Base-by-base conservation (phyloP, 2,888 invertebrate genomes). In the Heliconius charithonia region DNA sequence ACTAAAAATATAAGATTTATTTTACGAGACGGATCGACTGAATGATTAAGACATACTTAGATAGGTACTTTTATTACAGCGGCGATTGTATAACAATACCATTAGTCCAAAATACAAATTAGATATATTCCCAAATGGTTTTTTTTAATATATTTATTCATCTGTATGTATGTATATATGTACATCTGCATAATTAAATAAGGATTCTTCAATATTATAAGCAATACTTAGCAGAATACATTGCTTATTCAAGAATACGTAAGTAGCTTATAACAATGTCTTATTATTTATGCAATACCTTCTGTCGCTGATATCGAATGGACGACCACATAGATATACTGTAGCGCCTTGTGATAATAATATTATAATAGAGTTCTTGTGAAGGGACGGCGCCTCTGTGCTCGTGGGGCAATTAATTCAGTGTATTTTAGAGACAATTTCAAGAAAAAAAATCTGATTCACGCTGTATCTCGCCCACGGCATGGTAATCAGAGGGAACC, bases 291-390 rank as follows among this genome's bases (percentile, higher is more conserved):
- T 69, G 45, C 69, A 45, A 27, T 69, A 45, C 16, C 19, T 9
- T 69, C 45, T 69, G 67, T 41, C 41, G 12, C 32, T 29, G 59
- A 56, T 72, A 72, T 72, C 72, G 32, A 72, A 32, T n/a, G 72
- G 72, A 72, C 69, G 25, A 69, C 45, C 69, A 41, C 41, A 72
- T 59, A 56, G 32, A 32, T 56, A 45, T 22, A 70, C 63, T 29
- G 32, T 66, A 72, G 72, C 77, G 75, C 65, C 71, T 80, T 71
- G 25, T 45, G 41, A 69, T 45, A 69, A 69, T 25, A 69, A 45
- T 45, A 69, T 69, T 69, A 41, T 78, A 71, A 77, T 75, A 19
- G 37, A 27, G 72, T 75, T 75, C 75, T 78, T 72, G 78, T 41
- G 29, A 13, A 71, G 51, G 75, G 51, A 45, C 63, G 79, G 63